Percentiles rank a stretch among this genome's conserved stretches.
These are phyloP conservation scores for Elymnias hypermnestra DNA, from an alignment of 1,140 invertebrate species.

Conservation along the genomic window DNA sequence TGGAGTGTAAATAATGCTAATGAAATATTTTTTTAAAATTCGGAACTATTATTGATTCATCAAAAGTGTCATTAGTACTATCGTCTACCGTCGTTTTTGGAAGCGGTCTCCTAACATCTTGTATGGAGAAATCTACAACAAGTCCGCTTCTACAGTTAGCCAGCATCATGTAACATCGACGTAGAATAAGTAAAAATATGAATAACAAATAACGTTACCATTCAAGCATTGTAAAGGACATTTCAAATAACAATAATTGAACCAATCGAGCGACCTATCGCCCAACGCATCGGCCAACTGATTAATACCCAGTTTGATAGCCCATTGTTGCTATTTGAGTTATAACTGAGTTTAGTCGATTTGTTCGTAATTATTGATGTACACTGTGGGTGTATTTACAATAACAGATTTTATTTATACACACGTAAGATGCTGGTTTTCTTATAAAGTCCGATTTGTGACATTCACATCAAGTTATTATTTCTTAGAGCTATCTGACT, in stretches of 20 bases:
- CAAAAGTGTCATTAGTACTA: no score
- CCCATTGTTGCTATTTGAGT: slow-evolving; percentile 23
- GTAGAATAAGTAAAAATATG: slow-evolving; percentile 47
- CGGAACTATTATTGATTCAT: no score
- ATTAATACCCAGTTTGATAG: slow-evolving; percentile 36
- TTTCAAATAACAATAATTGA: slow-evolving; percentile 65
- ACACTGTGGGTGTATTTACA: slow-evolving; percentile 20
- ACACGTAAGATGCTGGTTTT: no score
- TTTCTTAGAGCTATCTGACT: no score
- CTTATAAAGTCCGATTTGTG: no score
- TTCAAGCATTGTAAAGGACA: slow-evolving; percentile 50
- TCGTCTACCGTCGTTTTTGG: no score
- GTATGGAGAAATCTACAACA: no score
- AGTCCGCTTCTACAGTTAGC: slow-evolving; percentile 28
- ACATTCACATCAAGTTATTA: no score
- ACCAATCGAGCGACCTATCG: slow-evolving; percentile 41
- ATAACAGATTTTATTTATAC: not conserved
- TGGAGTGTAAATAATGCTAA: no score
- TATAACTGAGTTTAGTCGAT: slow-evolving; percentile 14
- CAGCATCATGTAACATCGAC: slow-evolving; percentile 23
- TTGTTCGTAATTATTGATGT: slow-evolving; percentile 32
- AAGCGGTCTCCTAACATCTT: no score
- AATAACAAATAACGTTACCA: slow-evolving; percentile 55
- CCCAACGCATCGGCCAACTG: slow-evolving; percentile 22
- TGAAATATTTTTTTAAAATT: no score